Evolutionary conservation across 2,888 invertebrate genomes (phyloP).

Genomic region (Eristalis arbustorum): DNA sequence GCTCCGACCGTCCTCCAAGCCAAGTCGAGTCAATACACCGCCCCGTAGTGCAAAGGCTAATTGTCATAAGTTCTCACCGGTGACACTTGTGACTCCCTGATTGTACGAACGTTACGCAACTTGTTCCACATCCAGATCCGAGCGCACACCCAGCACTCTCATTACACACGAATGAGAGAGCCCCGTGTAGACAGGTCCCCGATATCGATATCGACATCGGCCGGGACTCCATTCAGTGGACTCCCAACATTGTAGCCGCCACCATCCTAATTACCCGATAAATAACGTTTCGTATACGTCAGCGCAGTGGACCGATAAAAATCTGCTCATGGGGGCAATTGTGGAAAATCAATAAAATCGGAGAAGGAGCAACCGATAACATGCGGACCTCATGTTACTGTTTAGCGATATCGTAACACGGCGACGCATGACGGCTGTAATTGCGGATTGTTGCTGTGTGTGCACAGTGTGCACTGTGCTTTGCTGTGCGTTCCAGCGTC

Average conservation of each 20-base stretch:
- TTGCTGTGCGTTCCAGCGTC: conserved; percentile 56
- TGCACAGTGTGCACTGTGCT: conserved; percentile 17
- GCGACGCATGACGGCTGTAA: conserved; percentile 69
- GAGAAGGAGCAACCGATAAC: conserved; percentile 71
- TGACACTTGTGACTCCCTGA: conserved; percentile 63
- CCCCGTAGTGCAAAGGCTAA: conserved; percentile 45
- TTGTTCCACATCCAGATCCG: conserved; percentile 46
- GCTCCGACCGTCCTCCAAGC: background rate
- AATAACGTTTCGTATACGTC: conserved; percentile 71
- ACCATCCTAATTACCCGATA: conserved; percentile 72
- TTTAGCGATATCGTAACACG: conserved; percentile 69
- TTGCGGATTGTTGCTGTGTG: conserved; percentile 44
- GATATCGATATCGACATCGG: conserved; percentile 30
- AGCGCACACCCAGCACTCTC: conserved; percentile 42
- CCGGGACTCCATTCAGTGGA: conserved; percentile 43
- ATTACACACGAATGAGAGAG: conserved; percentile 56
- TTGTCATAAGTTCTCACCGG: conserved; percentile 64
- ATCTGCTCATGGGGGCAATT: conserved; percentile 67
- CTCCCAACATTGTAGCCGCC: conserved; percentile 62
- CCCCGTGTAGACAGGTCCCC: conserved; percentile 49
- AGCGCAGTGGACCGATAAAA: conserved; percentile 60
- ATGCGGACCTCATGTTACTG: conserved; percentile 70
- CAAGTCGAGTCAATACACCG: conserved; percentile 16
- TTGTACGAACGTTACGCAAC: conserved; percentile 46
- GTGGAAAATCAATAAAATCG: conserved; percentile 71